Evolutionary conservation across 2,113 vertebrate genomes (phyloP).

Genomic region (Pluvianellus socialis): DNA sequence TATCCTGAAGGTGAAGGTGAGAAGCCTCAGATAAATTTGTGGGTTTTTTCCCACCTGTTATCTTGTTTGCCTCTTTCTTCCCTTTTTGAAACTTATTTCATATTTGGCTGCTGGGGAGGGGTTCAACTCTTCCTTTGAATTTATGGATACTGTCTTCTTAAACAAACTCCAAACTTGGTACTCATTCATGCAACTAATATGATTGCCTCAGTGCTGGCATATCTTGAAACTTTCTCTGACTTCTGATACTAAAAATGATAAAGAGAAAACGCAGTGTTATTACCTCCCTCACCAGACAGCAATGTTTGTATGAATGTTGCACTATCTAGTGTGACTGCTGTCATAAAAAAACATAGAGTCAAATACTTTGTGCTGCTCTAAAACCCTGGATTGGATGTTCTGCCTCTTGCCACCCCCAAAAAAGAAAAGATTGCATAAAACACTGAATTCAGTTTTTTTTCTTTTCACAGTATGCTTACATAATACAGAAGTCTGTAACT

Average conservation of each 20-base stretch:
- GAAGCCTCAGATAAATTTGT: neutral
- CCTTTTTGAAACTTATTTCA: neutral
- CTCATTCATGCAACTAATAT: neutral
- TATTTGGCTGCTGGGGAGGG: neutral
- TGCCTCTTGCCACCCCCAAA: fast-evolving
- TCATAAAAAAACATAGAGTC: neutral
- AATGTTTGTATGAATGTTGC: neutral
- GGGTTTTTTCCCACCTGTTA: neutral
- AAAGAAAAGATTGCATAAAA: neutral
- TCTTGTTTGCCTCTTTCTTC: neutral
- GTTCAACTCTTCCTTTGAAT: neutral
- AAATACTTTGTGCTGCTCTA: neutral
- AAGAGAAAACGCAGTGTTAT: neutral
- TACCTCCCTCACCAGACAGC: neutral
- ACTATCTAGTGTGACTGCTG: neutral
- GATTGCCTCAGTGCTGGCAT: neutral
- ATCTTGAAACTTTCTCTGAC: neutral
- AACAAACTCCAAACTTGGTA: neutral
- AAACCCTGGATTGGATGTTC: neutral
- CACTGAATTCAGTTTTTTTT: neutral
- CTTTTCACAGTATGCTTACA: neutral
- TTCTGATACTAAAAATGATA: neutral
- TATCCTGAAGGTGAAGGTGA: neutral
- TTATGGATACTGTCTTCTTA: neutral
- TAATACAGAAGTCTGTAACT: neutral